phyloP scores from a whole-genome alignment of 2,888 invertebrate species.

The Eustalomyia histrio region DNA sequence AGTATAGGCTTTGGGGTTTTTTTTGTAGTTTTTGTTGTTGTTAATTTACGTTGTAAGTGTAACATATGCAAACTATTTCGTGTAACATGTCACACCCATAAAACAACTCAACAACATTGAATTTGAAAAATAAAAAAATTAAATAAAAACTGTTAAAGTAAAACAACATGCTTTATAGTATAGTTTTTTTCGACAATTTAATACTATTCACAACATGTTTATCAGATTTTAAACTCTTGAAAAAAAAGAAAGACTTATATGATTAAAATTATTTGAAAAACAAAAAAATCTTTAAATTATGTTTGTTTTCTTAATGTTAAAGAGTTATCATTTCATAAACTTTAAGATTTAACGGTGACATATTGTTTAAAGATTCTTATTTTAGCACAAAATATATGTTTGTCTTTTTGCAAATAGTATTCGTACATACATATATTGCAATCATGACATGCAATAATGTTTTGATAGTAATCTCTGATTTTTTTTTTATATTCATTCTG shows the following conservation, averaged over 20 bases:
- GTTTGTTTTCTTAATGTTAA: not conserved
- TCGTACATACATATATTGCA: not conserved
- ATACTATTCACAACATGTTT: slow-evolving; percentile 43
- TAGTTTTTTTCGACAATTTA: not conserved
- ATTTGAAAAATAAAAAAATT: slow-evolving; percentile 24
- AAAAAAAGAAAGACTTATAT: slow-evolving; percentile 6
- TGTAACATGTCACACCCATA: slow-evolving; percentile 75
- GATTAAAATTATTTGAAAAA: not conserved
- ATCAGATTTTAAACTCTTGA: slow-evolving; percentile 55
- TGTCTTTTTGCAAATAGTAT: slow-evolving; percentile 8
- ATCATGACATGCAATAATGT: slow-evolving; percentile 66
- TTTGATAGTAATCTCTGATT: slow-evolving; percentile 60
- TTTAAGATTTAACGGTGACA: slow-evolving; percentile 60
- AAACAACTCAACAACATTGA: slow-evolving; percentile 61
- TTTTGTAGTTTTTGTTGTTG: not conserved
- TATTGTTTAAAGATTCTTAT: slow-evolving; percentile 31
- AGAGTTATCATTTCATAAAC: slow-evolving; percentile 59
- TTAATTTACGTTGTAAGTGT: slow-evolving; percentile 17
- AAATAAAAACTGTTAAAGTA: slow-evolving; percentile 36
- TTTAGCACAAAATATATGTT: not conserved
- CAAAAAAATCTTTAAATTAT: slow-evolving; percentile 26
- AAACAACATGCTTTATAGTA: slow-evolving; percentile 41
- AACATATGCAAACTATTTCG: slow-evolving; percentile 77
- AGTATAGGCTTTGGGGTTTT: slow-evolving; percentile 4
- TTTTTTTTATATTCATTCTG: not conserved